These are phyloP conservation scores for Parnassius orleans DNA, from an alignment of 2,888 invertebrate genomes.

Conservation along the genomic window DNA sequence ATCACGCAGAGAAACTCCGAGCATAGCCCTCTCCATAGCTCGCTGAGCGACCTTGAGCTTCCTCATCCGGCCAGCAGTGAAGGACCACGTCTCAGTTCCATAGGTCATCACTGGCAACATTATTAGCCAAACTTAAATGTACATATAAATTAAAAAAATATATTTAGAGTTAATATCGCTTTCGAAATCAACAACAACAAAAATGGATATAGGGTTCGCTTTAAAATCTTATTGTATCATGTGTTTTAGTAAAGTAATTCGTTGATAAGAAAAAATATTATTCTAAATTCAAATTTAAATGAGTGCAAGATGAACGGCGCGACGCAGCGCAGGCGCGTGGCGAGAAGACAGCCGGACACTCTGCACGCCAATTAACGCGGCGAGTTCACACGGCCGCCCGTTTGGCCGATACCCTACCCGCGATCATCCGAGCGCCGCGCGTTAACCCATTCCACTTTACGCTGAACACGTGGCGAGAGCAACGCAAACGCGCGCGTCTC, in stretches of 20 bases:
- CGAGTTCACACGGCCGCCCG: constrained; percentile 67
- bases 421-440: constrained; percentile 44
- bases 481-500: constrained; percentile 48
- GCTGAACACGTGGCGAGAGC: constrained; percentile 32
- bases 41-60: no score
- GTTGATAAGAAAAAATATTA: constrained; percentile 48
- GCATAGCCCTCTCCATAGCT: no score
- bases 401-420: constrained; percentile 49
- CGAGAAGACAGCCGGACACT: constrained; percentile 68
- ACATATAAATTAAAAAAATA: no score
- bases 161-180: no score
- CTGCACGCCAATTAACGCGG: constrained; percentile 74
- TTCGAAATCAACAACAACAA: neutral
- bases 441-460: constrained; percentile 45
- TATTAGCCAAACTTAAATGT: no score
- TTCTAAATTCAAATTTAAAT: constrained; percentile 60
- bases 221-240: constrained; percentile 29
- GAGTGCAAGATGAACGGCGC: constrained; percentile 47
- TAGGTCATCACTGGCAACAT: no score
- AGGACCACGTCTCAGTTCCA: no score
- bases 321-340: constrained; percentile 59
- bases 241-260: constrained; percentile 28
- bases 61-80: no score
- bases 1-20: no score
- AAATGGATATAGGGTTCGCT: neutral